A percentile compares a stretch with the other conserved stretches of the same genome.
Conservation (phyloP, 2,888 invertebrate species). For the Monopis laevigella region DNA sequence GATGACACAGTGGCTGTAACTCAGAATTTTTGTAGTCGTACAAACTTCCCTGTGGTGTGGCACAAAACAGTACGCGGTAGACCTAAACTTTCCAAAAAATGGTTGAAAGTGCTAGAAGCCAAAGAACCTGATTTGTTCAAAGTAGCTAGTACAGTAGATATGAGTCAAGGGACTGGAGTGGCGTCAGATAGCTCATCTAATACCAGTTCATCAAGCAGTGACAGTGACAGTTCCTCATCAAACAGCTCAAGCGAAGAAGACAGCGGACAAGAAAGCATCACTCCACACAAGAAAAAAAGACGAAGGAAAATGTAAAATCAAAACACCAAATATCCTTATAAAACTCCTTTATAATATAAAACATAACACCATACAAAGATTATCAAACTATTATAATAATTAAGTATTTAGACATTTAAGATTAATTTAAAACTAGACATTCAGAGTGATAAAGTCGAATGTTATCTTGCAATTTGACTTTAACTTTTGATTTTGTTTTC, state of each 20-base stretch:
- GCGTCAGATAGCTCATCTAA: constrained; percentile 95
- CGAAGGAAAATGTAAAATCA: constrained; percentile 61
- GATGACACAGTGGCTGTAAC: constrained; percentile 97
- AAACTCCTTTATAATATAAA: too few species aligned
- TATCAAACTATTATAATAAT: too few species aligned
- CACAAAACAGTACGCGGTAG: constrained; percentile 96
- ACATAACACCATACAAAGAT: too few species aligned
- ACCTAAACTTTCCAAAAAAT: constrained; percentile 94
- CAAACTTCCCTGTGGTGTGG: constrained; percentile 98
- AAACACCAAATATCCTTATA: too few species aligned
- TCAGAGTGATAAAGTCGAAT: too few species aligned
- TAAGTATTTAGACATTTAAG: too few species aligned
- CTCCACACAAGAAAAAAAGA: constrained; percentile 84
- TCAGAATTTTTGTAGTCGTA: constrained; percentile 95
- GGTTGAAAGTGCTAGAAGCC: constrained; percentile 76
- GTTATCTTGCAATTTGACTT: too few species aligned
- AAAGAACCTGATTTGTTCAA: constrained; percentile 82
- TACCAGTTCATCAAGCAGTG: constrained; percentile 80
- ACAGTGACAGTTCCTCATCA: constrained; percentile 64
- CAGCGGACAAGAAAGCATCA: constrained; percentile 89
- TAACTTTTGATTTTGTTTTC: too few species aligned
- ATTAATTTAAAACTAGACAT: too few species aligned
- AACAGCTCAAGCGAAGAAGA: constrained; percentile 72
- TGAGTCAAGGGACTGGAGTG: constrained; percentile 86
- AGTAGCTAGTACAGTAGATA: constrained; percentile 84